Conservation (phyloP, 1,140 invertebrate genomes). For the Lordiphosa mommai region DNA sequence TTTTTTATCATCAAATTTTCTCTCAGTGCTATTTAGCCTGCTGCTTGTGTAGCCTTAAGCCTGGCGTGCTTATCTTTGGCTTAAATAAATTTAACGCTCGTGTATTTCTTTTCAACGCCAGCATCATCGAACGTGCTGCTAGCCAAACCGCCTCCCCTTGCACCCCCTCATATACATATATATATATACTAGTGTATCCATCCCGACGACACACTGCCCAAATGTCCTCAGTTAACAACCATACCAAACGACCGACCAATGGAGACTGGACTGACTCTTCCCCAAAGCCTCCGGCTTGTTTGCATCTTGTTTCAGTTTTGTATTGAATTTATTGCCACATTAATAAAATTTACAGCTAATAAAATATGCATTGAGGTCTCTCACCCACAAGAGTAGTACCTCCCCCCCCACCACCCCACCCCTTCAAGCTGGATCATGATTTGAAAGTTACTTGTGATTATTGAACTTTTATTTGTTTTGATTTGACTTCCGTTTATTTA, state of each 20-base stretch:
- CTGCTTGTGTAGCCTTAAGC: slow-evolving; percentile 13
- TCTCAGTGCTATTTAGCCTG: neutral
- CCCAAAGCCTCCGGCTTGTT: neutral
- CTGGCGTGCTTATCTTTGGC: slow-evolving; percentile 64
- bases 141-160: slow-evolving; percentile 12
- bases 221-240: slow-evolving; percentile 58
- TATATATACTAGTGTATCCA: neutral
- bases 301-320: slow-evolving; percentile 36
- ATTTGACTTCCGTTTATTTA: slow-evolving; percentile 31
- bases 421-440: slow-evolving; percentile 20
- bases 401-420: neutral
- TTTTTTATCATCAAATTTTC: neutral
- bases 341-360: slow-evolving; percentile 77
- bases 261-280: slow-evolving; percentile 12
- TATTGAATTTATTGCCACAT: slow-evolving; percentile 72
- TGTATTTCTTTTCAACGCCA: slow-evolving; percentile 74
- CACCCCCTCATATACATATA: neutral
- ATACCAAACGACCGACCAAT: slow-evolving; percentile 44
- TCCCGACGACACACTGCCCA: slow-evolving; percentile 64
- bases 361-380: slow-evolving; percentile 64
- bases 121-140: slow-evolving; percentile 14
- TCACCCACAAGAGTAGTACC: slow-evolving; percentile 41
- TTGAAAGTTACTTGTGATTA: slow-evolving; percentile 23
- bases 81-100: slow-evolving; percentile 77
- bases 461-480: slow-evolving; percentile 26